Conservation (phyloP, 2,113 vertebrate species). For the Leiothrix lutea region DNA sequence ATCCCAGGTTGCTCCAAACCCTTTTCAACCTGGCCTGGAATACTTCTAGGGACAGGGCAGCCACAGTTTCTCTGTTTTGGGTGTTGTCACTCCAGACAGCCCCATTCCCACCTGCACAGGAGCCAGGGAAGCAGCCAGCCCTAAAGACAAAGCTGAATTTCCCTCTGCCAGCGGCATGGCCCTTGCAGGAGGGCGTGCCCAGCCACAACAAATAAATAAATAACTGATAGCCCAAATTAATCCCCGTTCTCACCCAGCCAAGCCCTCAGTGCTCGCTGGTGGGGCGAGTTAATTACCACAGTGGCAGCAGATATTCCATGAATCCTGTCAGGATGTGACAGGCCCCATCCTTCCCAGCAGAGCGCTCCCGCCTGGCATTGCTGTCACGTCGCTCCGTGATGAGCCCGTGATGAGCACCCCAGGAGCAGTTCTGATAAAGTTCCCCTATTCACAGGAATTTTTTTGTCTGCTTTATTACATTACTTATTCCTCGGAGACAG, state of each 20-base stretch:
- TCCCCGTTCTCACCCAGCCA: background rate
- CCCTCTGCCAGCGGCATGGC: accelerated
- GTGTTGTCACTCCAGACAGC: background rate
- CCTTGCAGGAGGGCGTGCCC: background rate
- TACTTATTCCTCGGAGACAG: background rate
- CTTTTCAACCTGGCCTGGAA: accelerated
- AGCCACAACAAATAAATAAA: background rate
- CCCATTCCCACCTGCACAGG: background rate
- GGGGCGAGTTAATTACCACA: slow-evolving; percentile 2
- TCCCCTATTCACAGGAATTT: background rate
- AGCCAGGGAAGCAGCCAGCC: background rate
- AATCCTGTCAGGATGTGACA: slow-evolving; percentile 30
- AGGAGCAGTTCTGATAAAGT: slow-evolving; percentile 38
- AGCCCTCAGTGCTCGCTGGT: background rate
- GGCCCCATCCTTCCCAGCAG: background rate
- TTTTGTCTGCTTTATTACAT: slow-evolving; percentile 36
- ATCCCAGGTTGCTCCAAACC: background rate
- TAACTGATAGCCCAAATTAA: background rate
- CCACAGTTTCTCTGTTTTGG: accelerated
- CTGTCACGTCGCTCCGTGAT: background rate
- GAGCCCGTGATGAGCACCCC: slow-evolving; percentile 38
- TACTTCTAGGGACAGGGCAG: background rate
- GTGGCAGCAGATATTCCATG: background rate
- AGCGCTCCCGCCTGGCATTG: background rate
- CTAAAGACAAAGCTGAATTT: background rate